Evolutionary conservation across 2,888 invertebrate genomes (phyloP), one percentile per base, ranked within the genome.

Genomic region (Apotomis betuletana): DNA sequence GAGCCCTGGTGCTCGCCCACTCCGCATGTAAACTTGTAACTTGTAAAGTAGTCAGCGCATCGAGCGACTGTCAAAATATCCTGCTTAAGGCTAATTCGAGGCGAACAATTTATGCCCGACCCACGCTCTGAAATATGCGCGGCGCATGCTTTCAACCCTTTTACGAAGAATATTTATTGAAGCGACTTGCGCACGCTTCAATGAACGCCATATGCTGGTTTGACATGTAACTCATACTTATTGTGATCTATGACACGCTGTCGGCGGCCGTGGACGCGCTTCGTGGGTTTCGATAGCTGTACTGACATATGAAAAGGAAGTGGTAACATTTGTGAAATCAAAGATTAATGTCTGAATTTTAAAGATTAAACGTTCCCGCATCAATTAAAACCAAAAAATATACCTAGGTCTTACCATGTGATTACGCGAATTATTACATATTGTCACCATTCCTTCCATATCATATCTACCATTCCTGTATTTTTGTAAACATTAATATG

Each of bases 151-250:
- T 88, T 86, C 86, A 85, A 87, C 88, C 91, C 91, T 90, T 91
- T 91, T 90, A 89, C 86, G 90, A 85, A 83, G 75, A 87, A 83
- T 85, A 91, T 92, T 91, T 92, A 92, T 91, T 85, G 85, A 87
- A 84, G 85, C 80, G 85, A 84, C 84, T 84, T 79, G 84, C 78
- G 83, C 85, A 84, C 82, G 86, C 84, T 87, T 88, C 89, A 89
- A 85, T 89, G 85, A 85, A 77, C 81, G 78, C 83, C 80, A 78
- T 83, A 84, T 84, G 83, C 83, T 85, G 82, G 78, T 83, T 85
- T 85, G 84, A 89, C 83, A 83, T 86, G 85, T 83, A 87, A 85
- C 83, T 87, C 85, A 87, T 87, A 89, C 81, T 84, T 84, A 87
- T 85, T 83, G 83, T 85, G 85, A 87, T 87, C 87, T 90, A 88